Evolutionary conservation across 2,888 invertebrate species (phyloP).

Genomic region (Epicampocera succincta): DNA sequence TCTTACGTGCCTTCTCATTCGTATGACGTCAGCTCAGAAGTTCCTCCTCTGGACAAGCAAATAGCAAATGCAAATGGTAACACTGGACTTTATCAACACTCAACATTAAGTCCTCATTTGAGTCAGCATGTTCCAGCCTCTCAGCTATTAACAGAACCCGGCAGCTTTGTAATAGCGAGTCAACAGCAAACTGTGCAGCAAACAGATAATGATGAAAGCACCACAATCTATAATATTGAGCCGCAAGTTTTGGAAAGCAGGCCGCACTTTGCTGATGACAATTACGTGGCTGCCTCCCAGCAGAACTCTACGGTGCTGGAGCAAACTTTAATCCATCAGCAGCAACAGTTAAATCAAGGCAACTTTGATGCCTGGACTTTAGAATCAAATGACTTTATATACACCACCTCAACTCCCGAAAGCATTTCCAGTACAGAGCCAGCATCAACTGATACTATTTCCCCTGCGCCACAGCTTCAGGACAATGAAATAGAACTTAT

Average conservation of each 20-base stretch:
- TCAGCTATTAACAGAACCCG: slow-evolving; percentile 76
- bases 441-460: slow-evolving; percentile 47
- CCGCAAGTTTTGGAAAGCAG: slow-evolving; percentile 43
- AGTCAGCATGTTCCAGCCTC: slow-evolving; percentile 77
- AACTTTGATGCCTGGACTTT: slow-evolving; percentile 56
- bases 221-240: slow-evolving; percentile 70
- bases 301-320: slow-evolving; percentile 43
- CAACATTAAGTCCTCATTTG: slow-evolving; percentile 73
- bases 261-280: slow-evolving; percentile 52
- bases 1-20: slow-evolving; percentile 84
- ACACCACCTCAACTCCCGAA: slow-evolving; percentile 78
- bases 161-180: slow-evolving; percentile 67
- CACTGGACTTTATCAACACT: slow-evolving; percentile 75
- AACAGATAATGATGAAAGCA: slow-evolving; percentile 49
- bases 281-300: slow-evolving; percentile 55
- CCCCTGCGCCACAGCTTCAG: slow-evolving; percentile 44
- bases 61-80: slow-evolving; percentile 69
- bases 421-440: slow-evolving; percentile 75
- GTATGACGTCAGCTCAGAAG: slow-evolving; percentile 80
- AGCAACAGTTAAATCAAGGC: slow-evolving; percentile 17
- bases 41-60: slow-evolving; percentile 62
- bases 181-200: slow-evolving; percentile 50
- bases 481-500: slow-evolving; percentile 63
- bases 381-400: slow-evolving; percentile 61
- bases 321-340: background rate